Conservation (phyloP, 2,113 vertebrate species). For the Colius striatus region DNA sequence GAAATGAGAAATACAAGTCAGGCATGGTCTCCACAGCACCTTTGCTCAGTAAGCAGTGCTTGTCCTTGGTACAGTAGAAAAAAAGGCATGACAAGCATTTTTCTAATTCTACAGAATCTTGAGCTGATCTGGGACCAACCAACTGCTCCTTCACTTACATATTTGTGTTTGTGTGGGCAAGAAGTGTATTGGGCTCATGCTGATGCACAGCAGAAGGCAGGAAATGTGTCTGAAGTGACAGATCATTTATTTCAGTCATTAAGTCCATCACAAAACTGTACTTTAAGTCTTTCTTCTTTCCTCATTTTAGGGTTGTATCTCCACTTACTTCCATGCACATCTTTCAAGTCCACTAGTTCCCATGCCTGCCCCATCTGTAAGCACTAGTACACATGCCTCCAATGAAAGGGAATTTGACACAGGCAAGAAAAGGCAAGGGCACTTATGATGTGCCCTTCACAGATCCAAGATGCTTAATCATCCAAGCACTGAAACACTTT, state of each 20-base stretch:
- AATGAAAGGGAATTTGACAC: neutral
- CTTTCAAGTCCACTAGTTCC: neutral
- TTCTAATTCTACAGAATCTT: neutral
- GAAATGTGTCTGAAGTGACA: neutral
- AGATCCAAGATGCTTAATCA: conserved; percentile 13
- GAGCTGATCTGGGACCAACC: neutral
- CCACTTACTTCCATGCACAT: neutral
- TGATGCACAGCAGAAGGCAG: neutral
- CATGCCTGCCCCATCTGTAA: neutral
- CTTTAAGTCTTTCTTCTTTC: neutral
- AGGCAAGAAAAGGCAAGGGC: neutral
- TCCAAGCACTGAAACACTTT: neutral
- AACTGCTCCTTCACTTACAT: neutral
- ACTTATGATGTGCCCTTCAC: neutral
- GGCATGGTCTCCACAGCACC: neutral
- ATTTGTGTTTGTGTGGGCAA: neutral
- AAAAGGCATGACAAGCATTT: neutral
- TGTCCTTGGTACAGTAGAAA: neutral
- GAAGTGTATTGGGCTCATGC: neutral
- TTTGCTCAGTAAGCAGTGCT: neutral
- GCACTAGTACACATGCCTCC: neutral
- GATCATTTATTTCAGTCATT: neutral
- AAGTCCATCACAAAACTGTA: neutral
- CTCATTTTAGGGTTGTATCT: neutral
- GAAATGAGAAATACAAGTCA: conserved; percentile 3